Evolutionary conservation across 2,113 vertebrate genomes (phyloP).

Genomic region (Burhinus oedicnemus): DNA sequence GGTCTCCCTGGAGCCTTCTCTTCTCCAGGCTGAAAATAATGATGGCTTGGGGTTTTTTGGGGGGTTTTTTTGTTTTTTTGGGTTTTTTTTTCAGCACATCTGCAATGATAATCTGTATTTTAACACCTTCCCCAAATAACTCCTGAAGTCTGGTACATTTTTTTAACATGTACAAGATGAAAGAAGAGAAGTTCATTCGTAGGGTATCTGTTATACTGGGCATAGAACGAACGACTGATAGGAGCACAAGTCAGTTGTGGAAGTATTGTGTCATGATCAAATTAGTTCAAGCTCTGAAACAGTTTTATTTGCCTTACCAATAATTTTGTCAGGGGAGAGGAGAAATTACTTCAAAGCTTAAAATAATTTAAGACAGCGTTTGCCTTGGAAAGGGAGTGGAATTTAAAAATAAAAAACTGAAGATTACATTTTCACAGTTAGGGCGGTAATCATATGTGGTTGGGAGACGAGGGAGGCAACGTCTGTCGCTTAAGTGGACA

Average conservation of each 20-base stretch:
- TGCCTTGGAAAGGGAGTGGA: background rate
- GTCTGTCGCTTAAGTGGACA: background rate
- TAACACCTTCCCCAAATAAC: background rate
- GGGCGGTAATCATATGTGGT: accelerated
- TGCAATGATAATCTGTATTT: background rate
- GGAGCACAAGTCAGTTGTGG: background rate
- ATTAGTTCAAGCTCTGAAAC: background rate
- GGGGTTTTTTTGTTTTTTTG: too few relatives aligned
- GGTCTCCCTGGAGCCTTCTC: too few relatives aligned
- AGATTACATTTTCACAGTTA: background rate
- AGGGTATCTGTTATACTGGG: background rate
- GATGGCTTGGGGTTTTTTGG: too few relatives aligned
- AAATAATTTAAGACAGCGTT: background rate
- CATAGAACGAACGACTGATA: accelerated
- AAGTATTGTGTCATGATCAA: background rate
- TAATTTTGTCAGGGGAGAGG: background rate
- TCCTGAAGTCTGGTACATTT: background rate
- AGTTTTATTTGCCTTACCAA: background rate
- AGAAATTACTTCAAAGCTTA: background rate
- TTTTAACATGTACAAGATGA: background rate
- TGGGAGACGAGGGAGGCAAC: background rate
- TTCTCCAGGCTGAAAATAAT: too few relatives aligned
- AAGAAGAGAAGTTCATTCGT: background rate
- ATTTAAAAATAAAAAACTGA: background rate
- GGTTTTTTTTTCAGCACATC: background rate